phyloP scores from a whole-genome alignment of 2,113 vertebrate species.

The Meleagris gallopavo region DNA sequence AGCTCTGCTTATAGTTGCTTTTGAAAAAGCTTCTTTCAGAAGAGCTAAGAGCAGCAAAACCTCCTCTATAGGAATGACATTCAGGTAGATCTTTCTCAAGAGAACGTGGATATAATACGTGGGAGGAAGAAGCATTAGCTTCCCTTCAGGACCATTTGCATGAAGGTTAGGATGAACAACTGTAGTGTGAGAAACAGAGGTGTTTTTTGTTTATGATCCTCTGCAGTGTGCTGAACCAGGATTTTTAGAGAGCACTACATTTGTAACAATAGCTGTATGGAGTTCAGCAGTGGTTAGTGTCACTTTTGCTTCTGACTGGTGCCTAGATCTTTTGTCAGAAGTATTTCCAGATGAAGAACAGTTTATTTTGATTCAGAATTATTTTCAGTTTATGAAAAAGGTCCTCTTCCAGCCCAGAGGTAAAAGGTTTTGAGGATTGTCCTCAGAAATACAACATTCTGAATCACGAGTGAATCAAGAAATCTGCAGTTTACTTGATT shows the following conservation, averaged over 20 bases:
- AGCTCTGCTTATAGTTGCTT: not conserved
- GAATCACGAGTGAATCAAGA: not conserved
- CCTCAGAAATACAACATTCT: not conserved
- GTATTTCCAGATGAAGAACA: not conserved
- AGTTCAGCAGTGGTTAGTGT: not conserved
- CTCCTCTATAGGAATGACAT: not conserved
- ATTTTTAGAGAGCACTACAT: not conserved
- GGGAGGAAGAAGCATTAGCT: not conserved
- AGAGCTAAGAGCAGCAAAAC: not conserved
- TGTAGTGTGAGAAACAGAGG: rapidly evolving
- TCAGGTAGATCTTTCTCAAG: not conserved
- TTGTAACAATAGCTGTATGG: not conserved
- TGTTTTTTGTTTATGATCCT: not conserved
- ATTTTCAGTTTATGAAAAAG: not conserved
- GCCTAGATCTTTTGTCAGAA: not conserved
- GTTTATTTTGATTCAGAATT: no score
- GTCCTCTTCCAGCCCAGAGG: not conserved
- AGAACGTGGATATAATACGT: not conserved
- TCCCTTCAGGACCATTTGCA: not conserved
- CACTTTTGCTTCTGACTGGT: not conserved
- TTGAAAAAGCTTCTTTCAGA: not conserved
- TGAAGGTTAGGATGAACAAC: not conserved
- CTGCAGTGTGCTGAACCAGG: not conserved
- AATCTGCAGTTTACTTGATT: not conserved
- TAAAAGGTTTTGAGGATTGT: not conserved